Base-by-base conservation (phyloP, 2,797 vertebrate genomes). In the Limosa lapponica region DNA sequence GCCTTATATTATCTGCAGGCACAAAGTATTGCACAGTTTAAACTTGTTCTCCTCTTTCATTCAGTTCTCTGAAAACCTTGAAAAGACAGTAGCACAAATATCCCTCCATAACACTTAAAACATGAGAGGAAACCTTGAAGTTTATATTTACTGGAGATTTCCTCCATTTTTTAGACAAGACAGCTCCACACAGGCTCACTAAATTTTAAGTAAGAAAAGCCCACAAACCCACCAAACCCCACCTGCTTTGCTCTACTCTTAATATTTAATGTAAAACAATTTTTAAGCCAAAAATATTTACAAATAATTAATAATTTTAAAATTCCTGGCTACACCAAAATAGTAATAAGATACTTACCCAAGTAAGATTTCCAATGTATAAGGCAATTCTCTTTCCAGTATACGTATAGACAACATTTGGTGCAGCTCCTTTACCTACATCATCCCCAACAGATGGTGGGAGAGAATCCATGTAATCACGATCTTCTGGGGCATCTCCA, bases 351-450 rank as follows among this genome's bases (percentile, higher is more conserved):
- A 83, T 69, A 97, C 99, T 93, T 86, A 99, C 99, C 99, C 99
- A 99, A 90, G 99, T 99, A 66, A 99, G 99, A 97, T 99, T 99
- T 95, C 99, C 99, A 93, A 99, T 99, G 97, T 99, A 99, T 55
- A 99, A 97, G 80, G 99, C 99, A 74, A 99, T 99, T 97, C 99
- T 98, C 97, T 99, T 99, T 95, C 99, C 99, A 48, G 99, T 99
- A 97, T 99, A 99, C 0, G 99, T 99, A 97, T 99, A 99, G 46
- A 99, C 99, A 93, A 99, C 99, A 52, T 99, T 99, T 67, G 99
- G 98, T 28, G 98, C 98, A 48, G 99, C 98, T 84, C 99, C 99
- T 98, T 99, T 99, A 66, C 98, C 99, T 85, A 99, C 99, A 85
- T 99, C 99, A 64, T 99, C 97, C 62, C 99, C 98, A 83, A 98